Evolutionary conservation across 2,113 vertebrate genomes (phyloP).

Genomic region (Cyphomyrus plagiostoma): DNA sequence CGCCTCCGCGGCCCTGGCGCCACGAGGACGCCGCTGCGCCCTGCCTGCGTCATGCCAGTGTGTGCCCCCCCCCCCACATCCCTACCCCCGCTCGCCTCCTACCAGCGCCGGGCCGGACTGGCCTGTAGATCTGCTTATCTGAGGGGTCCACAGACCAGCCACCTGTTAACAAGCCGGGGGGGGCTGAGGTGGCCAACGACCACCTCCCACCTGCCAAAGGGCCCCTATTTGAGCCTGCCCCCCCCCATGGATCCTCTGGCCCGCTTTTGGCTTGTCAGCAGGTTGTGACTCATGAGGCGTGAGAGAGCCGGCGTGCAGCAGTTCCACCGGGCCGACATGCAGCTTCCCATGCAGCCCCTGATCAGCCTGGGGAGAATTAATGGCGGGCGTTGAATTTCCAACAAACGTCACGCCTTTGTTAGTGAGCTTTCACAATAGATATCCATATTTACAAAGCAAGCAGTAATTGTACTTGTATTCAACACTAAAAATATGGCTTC

Average conservation of each 20-base stretch:
- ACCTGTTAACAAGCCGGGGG: background rate
- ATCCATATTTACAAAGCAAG: background rate
- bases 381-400: background rate
- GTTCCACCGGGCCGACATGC: background rate
- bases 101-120: background rate
- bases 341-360: background rate
- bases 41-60: background rate
- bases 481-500: background rate
- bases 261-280: background rate
- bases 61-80: background rate
- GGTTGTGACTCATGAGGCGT: background rate
- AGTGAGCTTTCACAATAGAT: background rate
- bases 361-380: background rate
- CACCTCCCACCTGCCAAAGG: background rate
- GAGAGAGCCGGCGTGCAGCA: background rate
- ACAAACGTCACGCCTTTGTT: background rate
- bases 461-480: background rate
- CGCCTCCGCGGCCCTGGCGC: constrained; percentile 55
- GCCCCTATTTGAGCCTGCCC: background rate
- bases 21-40: constrained; percentile 44
- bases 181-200: background rate
- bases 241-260: background rate
- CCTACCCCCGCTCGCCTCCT: background rate
- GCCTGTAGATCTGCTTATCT: background rate
- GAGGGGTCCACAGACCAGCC: background rate